Evolutionary conservation across 2,113 vertebrate species (phyloP).

Genomic region (Scopus umbretta): DNA sequence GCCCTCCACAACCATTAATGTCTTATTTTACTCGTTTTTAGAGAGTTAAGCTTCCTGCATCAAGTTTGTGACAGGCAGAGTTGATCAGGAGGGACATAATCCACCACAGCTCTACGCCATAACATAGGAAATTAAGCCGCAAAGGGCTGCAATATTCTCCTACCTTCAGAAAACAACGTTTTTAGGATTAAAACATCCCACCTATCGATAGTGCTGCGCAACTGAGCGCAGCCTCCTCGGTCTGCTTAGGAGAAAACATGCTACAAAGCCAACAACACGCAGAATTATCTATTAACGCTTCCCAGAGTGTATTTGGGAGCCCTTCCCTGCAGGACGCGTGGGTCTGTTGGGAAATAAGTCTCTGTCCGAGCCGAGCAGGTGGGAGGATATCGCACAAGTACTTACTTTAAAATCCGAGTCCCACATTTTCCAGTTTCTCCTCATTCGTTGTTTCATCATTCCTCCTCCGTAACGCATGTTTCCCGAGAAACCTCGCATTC

Average conservation of each 20-base stretch:
- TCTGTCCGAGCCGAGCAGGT: background rate
- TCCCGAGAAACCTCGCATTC: conserved; percentile 82
- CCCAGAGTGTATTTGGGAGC: background rate
- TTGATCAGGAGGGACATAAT: background rate
- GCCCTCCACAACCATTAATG: background rate
- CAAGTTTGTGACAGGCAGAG: background rate
- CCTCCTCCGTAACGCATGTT: conserved; percentile 82
- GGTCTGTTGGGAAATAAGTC: background rate
- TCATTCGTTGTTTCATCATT: conserved; percentile 83
- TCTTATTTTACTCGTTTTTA: background rate
- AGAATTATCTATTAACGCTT: accelerated
- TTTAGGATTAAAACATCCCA: background rate
- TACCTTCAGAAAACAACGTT: background rate
- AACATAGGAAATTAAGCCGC: accelerated
- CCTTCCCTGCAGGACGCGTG: background rate
- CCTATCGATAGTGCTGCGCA: no score
- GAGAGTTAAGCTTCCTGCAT: background rate
- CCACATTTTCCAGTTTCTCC: conserved; percentile 80
- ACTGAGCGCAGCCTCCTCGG: background rate
- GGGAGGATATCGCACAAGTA: background rate
- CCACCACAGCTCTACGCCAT: background rate
- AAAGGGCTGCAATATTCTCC: background rate
- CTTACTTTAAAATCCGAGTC: conserved; percentile 79
- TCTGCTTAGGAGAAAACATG: background rate
- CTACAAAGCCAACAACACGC: background rate